Percentiles rank a stretch among this genome's conserved stretches.
These are phyloP conservation scores for Cheirogaleus medius DNA, from an alignment of 2,113 vertebrate genomes.

Conservation along the genomic window DNA sequence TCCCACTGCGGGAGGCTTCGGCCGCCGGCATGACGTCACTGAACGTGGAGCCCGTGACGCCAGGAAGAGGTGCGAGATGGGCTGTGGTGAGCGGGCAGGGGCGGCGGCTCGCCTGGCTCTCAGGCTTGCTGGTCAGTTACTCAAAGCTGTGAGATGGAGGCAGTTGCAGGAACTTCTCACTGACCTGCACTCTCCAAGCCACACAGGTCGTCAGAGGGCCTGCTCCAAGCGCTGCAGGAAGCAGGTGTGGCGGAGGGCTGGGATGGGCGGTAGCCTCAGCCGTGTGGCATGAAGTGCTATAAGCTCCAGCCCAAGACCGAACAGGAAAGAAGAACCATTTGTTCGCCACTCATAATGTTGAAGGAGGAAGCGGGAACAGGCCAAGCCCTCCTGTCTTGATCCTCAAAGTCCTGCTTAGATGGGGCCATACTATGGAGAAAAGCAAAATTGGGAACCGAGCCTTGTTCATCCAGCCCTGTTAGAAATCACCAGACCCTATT, in stretches of 20 bases:
- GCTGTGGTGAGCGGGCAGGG: neutral
- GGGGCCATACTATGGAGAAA: neutral
- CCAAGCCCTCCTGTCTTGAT: neutral
- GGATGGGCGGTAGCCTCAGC: neutral
- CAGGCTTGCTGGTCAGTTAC: too few relatives aligned
- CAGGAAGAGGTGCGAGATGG: neutral
- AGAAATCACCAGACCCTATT: neutral
- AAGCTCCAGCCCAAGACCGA: neutral
- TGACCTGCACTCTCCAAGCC: neutral
- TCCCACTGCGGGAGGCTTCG: neutral
- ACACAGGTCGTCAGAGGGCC: neutral
- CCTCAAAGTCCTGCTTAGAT: neutral
- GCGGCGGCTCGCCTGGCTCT: neutral
- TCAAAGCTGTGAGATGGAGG: neutral
- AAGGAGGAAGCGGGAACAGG: neutral
- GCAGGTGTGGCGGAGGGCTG: fast-evolving
- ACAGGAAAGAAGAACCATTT: neutral
- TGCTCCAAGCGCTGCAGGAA: neutral
- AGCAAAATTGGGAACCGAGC: neutral
- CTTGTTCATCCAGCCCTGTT: neutral
- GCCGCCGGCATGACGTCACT: neutral
- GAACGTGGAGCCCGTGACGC: neutral
- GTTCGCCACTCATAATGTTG: neutral
- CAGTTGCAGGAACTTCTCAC: neutral
- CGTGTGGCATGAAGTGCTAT: neutral